Evolutionary conservation across 2,113 vertebrate species (phyloP).

Genomic region (Zootoca vivipara): DNA sequence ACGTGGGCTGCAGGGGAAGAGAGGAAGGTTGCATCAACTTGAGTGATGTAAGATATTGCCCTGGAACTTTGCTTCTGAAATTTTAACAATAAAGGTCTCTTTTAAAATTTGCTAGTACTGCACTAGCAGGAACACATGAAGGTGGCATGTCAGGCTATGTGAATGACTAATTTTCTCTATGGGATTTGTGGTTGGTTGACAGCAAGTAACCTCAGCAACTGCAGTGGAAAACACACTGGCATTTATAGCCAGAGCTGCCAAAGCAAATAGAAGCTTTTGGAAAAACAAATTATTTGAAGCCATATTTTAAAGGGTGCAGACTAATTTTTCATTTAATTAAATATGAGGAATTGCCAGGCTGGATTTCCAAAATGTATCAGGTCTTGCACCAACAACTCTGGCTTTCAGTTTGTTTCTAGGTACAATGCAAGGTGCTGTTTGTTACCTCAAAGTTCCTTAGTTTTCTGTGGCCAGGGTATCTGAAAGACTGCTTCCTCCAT

Average conservation of each 20-base stretch:
- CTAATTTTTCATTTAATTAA: background rate
- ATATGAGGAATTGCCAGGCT: background rate
- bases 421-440: background rate
- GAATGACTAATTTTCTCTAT: constrained; percentile 8
- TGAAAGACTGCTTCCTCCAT: background rate
- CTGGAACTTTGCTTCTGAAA: background rate
- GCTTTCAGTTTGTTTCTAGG: background rate
- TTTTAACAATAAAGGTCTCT: background rate
- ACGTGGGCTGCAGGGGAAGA: too few species aligned
- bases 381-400: background rate
- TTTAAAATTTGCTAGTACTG: background rate
- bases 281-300: background rate
- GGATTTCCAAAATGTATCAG: background rate
- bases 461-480: background rate
- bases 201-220: background rate
- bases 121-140: background rate
- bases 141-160: background rate
- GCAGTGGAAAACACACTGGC: rapidly evolving
- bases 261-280: background rate
- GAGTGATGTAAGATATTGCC: too few species aligned
- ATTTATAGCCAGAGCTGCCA: background rate
- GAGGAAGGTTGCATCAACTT: too few species aligned
- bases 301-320: background rate
- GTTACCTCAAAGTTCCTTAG: background rate
- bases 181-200: background rate